Evolutionary conservation across 2,888 invertebrate genomes (phyloP), one percentile per base, ranked within the genome.

Genomic region (Hyposoter didymator): DNA sequence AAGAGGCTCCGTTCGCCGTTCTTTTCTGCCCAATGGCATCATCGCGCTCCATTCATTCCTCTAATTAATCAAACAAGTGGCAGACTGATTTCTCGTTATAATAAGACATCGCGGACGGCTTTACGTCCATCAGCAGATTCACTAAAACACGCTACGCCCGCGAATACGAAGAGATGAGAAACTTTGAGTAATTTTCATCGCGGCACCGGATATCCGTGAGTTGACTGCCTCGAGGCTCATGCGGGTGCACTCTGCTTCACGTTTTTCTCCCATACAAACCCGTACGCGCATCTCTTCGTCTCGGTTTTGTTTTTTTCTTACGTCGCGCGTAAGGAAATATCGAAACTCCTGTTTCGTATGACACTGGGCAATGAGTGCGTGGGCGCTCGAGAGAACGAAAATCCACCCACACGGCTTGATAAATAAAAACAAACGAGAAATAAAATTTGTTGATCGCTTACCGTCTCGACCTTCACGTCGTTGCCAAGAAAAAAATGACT

Each of bases 131-230:
- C 14, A 3, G 2, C 32, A 5, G 14, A 62, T 59, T 59, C 32
- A 22, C n/a, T 62, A 14, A 14, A 32, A 14, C 32, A 62, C 32
- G 2, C 28, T 19, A 59, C 6, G 22, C 28, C 28, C 19, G 17
- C 19, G 17, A 22, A 55, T 17, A 69, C 43, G 14, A n/a, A 43
- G 62, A 73, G 64, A 73, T 78, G 35, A 39, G 39, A 73, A 47
- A 72, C 52, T 55, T 76, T 35, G 84, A 22, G 49, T 17, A 32
- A 19, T 55, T 85, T 70, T 64, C 78, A 66, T 78, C 73, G n/a
- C 89, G 84, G 87, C 89, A 91, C 92, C 92, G 92, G 92, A 92
- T 92, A 92, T 92, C 92, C 92, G 92, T 90, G 91, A 91, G 89
- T 89, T 89, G 91, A 90, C 90, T 89, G 89, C 87, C 80, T 81